phyloP scores from a whole-genome alignment of 2,113 vertebrate species.

The Phylloscopus whistleri region DNA sequence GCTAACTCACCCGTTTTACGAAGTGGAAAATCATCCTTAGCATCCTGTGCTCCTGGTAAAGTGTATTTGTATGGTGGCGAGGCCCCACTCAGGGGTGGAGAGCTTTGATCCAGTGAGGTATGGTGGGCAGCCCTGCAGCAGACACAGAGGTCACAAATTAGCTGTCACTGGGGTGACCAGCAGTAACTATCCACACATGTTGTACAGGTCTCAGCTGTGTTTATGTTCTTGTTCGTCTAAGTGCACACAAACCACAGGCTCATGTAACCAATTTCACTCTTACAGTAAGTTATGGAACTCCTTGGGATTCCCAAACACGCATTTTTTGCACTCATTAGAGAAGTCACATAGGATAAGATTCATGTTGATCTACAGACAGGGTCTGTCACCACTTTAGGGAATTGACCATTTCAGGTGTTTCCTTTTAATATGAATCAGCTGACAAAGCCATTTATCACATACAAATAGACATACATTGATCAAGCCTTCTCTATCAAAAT shows the following conservation, averaged over 20 bases:
- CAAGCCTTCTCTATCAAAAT: background rate
- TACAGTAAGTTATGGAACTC: slow-evolving; percentile 12
- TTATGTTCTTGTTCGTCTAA: slow-evolving; percentile 35
- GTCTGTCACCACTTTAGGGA: slow-evolving; percentile 5
- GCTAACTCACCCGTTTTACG: slow-evolving; percentile 91
- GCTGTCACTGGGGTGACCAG: slow-evolving; percentile 43
- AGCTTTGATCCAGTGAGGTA: slow-evolving; percentile 97
- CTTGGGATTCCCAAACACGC: background rate
- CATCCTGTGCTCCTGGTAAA: slow-evolving; percentile 85
- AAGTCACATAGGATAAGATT: slow-evolving; percentile 4
- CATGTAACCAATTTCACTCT: slow-evolving; percentile 20
- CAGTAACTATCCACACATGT: slow-evolving; percentile 48
- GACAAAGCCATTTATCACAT: background rate
- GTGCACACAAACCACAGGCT: slow-evolving; percentile 55
- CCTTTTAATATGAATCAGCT: slow-evolving; percentile 26
- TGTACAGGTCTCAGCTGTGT: slow-evolving; percentile 51
- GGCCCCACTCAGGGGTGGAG: slow-evolving; percentile 89
- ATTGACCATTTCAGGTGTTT: background rate
- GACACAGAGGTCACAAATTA: slow-evolving; percentile 52
- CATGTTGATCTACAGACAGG: background rate
- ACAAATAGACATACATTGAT: background rate
- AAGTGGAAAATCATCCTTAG: slow-evolving; percentile 95
- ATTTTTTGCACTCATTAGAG: background rate
- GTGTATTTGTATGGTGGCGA: slow-evolving; percentile 92
- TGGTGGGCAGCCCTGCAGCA: slow-evolving; percentile 90